phyloP scores from a whole-genome alignment of 2,113 vertebrate genomes.

The Formicarius rufipectus region DNA sequence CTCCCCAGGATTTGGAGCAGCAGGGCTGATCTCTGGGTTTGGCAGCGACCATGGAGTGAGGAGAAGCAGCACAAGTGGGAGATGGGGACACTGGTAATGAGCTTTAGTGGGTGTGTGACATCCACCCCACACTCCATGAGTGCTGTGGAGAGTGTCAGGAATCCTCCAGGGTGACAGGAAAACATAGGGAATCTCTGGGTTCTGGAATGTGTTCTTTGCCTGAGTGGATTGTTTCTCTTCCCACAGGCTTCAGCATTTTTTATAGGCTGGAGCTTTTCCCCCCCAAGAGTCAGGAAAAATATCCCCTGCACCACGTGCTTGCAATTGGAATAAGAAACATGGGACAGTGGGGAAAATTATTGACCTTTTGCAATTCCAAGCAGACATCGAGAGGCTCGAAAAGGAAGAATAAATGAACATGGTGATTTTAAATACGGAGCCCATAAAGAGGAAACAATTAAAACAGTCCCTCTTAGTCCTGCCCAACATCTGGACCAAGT shows the following conservation, averaged over 20 bases:
- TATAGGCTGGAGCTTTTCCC: neutral
- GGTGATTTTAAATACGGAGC: neutral
- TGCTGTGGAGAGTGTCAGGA: no score
- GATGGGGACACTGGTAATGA: fast-evolving
- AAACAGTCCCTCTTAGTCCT: neutral
- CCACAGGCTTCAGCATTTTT: neutral
- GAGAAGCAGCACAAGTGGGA: neutral
- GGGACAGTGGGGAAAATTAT: neutral
- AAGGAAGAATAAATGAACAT: neutral
- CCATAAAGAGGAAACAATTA: neutral
- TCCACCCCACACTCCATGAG: fast-evolving
- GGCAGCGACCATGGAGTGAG: fast-evolving
- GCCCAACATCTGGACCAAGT: neutral
- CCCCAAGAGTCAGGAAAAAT: neutral
- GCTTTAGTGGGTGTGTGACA: neutral
- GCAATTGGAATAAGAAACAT: neutral
- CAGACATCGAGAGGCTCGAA: neutral
- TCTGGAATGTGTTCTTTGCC: neutral
- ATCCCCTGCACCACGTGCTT: neutral
- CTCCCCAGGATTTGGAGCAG: neutral
- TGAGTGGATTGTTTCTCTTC: neutral
- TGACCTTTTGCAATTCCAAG: neutral
- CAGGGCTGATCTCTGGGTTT: neutral
- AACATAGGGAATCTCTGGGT: fast-evolving
- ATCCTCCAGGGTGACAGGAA: neutral